Evolutionary conservation across 1,140 invertebrate species (phyloP).

Genomic region (Dysdera silvatica): DNA sequence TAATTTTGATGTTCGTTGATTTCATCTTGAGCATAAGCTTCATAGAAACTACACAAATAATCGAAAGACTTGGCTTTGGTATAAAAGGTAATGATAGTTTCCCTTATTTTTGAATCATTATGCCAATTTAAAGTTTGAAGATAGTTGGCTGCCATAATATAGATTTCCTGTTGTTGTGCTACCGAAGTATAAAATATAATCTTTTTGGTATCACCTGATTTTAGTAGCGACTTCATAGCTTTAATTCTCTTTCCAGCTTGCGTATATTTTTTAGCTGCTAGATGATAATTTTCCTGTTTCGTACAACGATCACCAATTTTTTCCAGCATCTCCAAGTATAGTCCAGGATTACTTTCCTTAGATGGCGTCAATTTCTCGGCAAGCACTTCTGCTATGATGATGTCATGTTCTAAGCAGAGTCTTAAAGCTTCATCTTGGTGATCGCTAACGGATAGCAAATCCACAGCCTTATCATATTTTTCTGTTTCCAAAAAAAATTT

Average conservation of each 20-base stretch:
- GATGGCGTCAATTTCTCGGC: conserved; percentile 67
- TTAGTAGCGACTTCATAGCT: conserved; percentile 92
- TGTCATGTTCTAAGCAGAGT: conserved; percentile 72
- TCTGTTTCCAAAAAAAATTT: conserved; percentile 55
- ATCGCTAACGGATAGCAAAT: conserved; percentile 25
- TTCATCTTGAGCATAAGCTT: conserved; percentile 79
- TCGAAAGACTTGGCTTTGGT: conserved; percentile 84
- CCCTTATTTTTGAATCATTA: conserved; percentile 73
- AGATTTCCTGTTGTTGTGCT: conserved; percentile 76
- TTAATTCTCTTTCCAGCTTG: conserved; percentile 75
- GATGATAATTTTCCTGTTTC: conserved; percentile 85
- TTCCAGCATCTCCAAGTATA: conserved; percentile 63
- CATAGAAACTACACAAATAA: conserved; percentile 86
- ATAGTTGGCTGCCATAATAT: conserved; percentile 94
- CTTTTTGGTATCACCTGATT: conserved; percentile 94
- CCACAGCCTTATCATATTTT: conserved; percentile 30
- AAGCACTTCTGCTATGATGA: conserved; percentile 75
- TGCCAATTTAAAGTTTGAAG: conserved; percentile 90
- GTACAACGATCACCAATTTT: conserved; percentile 79
- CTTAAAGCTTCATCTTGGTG: conserved; percentile 61
- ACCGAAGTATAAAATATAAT: conserved; percentile 95
- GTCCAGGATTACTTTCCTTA: conserved; percentile 39
- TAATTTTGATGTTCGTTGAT: conserved; percentile 85
- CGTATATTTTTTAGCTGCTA: conserved; percentile 95
- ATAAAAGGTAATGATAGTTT: conserved; percentile 91